Base-by-base conservation (phyloP, 2,113 vertebrate genomes). In the Caracal caracal region DNA sequence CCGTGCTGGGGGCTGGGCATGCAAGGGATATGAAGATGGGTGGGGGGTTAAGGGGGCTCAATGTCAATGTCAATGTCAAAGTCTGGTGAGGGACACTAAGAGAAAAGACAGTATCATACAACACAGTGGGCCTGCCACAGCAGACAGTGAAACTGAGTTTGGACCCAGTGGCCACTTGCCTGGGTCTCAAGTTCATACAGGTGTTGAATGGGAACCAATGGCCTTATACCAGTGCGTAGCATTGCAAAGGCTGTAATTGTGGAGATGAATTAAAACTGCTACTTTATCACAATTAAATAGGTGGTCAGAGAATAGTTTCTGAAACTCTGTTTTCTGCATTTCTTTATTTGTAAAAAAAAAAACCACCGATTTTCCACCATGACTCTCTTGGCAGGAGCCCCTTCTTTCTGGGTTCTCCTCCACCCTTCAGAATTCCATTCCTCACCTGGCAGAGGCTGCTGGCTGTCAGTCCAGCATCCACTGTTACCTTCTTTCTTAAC, bases 31-130 rank as follows among this genome's bases (percentile, higher is more conserved):
- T 1, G 3, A 79, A 15, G 28, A 35, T 0, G 16, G 28, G 24
- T 0, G 0, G 1, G 8, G 2, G 35, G 12, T 2, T 7, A 28
- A 35, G 7, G 47, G 35, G 22, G 20, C 37, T 20, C 16, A 15
- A 30, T 0, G 10, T n/a, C 33, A 20, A 1, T 6, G 0, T 43
- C n/a, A 20, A 1, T 4, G 0, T 43, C n/a, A 12, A 17, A 7
- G n/a, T 12, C n/a, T 56, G 17, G 24, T 17, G 20, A 20, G 0
- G 2, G 26, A 83, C 20, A 19, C 3, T 33, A 0, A 43, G 19
- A 63, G 65, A 78, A 76, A 56, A 47, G 40, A 56, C 4, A 28
- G 13, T 56, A 6, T 73, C 35, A 33, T 8, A 13, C 10, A 51
- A 49, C 24, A 2, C 1, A 0, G 0, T 2, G 3, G 22, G 37